Percentiles rank a stretch among this genome's conserved stretches.
Conservation (phyloP, 2,113 vertebrate species). For the Centropristis striata region DNA sequence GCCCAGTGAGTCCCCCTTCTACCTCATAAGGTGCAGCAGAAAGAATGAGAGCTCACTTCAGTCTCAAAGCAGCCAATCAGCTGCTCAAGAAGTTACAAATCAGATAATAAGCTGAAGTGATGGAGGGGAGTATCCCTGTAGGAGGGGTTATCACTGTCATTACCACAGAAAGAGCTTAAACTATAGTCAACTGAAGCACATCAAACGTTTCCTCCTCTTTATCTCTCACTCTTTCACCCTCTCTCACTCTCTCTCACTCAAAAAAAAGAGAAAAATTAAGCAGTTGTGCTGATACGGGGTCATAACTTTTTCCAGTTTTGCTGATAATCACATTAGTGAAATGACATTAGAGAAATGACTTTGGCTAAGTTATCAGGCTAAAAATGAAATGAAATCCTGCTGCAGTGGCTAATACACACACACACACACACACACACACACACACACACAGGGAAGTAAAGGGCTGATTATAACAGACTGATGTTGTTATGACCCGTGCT, state of each 20-base stretch:
- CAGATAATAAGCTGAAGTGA: not conserved
- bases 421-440: too few species aligned
- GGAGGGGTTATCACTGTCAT: conserved; percentile 11
- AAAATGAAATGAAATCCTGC: too few species aligned
- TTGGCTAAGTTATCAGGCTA: too few species aligned
- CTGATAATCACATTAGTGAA: too few species aligned
- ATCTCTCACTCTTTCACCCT: too few species aligned
- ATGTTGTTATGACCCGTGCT: not conserved
- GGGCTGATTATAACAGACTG: not conserved
- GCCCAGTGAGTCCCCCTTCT: too few species aligned
- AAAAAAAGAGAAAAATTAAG: not conserved
- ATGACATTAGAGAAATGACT: too few species aligned
- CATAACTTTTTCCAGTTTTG: too few species aligned
- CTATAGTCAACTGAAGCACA: conserved; percentile 6
- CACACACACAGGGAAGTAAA: not conserved
- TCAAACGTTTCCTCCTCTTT: not conserved
- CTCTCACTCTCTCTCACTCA: not conserved
- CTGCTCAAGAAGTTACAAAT: conserved; percentile 3
- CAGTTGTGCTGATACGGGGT: too few species aligned
- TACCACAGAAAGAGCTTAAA: conserved; percentile 20
- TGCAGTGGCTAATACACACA: too few species aligned
- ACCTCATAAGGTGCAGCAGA: not conserved
- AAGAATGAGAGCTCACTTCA: too few species aligned
- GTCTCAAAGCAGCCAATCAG: not conserved
- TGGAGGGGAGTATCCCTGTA: not conserved